Conservation (phyloP, 2,797 vertebrate species). For the Ptychadena robeensis region DNA sequence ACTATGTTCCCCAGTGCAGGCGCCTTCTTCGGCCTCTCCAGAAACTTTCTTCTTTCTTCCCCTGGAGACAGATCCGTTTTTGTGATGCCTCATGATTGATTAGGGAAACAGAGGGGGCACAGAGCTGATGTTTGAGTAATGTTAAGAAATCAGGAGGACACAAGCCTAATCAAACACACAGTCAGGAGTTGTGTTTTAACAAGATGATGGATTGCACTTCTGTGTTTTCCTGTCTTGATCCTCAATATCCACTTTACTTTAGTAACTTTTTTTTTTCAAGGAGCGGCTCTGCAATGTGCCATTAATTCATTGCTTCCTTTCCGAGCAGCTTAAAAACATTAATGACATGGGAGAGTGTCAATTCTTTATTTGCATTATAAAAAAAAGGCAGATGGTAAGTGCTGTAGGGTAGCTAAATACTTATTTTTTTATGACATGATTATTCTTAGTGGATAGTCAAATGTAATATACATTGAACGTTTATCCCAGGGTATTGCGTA, state of each 20-base stretch:
- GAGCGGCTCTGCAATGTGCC: conserved; percentile 1
- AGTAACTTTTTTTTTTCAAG: conserved; percentile 54
- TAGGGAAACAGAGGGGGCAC: conserved; percentile 76
- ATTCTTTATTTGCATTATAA: neutral
- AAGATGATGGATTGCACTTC: conserved; percentile 74
- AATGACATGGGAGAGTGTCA: neutral
- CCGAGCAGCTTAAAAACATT: neutral
- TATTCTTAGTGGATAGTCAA: too few species aligned
- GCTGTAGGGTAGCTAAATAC: neutral
- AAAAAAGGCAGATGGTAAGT: neutral
- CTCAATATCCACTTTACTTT: conserved; percentile 51
- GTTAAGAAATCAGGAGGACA: conserved; percentile 77
- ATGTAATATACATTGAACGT: too few species aligned
- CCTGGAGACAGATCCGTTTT: conserved; percentile 70
- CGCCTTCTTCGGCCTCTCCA: conserved; percentile 15
- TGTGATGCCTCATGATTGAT: conserved; percentile 76
- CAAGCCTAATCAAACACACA: conserved; percentile 76
- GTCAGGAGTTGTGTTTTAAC: conserved; percentile 71
- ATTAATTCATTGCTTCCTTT: conserved; percentile 46
- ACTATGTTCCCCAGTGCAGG: conserved; percentile 12
- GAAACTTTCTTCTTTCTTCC: conserved; percentile 56
- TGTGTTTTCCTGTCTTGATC: conserved; percentile 56
- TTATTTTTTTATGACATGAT: too few species aligned
- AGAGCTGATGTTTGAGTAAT: conserved; percentile 78
- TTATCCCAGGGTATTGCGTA: too few species aligned